Conservation (phyloP, 2,888 invertebrate species). For the Homarus gammarus region DNA sequence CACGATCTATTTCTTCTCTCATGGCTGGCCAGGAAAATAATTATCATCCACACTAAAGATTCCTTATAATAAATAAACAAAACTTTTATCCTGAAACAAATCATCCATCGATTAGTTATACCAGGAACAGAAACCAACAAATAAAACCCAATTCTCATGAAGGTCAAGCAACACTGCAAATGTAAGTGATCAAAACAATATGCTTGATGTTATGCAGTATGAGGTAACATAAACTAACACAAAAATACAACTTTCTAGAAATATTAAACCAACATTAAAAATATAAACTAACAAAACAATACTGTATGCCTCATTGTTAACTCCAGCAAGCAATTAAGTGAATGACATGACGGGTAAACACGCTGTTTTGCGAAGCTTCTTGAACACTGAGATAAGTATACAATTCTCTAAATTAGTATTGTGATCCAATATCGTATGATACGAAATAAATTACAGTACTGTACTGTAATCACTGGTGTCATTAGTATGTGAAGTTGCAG, state of each 20-base stretch:
- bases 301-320: slow-evolving; percentile 1
- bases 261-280: neutral
- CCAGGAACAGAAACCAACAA: neutral
- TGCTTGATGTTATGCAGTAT: neutral
- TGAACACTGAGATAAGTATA: slow-evolving; percentile 9
- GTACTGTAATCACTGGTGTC: no score
- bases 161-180: neutral
- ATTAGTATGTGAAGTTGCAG: no score
- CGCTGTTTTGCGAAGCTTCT: slow-evolving; percentile 30
- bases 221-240: neutral
- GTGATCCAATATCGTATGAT: no score
- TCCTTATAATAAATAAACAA: no score
- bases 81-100: no score
- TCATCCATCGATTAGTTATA: no score
- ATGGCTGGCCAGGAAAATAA: no score
- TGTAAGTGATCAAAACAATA: neutral
- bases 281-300: neutral
- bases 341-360: neutral
- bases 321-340: neutral
- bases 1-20: no score
- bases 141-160: neutral
- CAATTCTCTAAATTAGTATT: no score
- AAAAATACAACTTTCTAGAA: neutral
- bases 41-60: no score
- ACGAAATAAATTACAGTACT: no score